Conservation (phyloP, 1,140 invertebrate genomes). For the Psilanteris sp. region DNA sequence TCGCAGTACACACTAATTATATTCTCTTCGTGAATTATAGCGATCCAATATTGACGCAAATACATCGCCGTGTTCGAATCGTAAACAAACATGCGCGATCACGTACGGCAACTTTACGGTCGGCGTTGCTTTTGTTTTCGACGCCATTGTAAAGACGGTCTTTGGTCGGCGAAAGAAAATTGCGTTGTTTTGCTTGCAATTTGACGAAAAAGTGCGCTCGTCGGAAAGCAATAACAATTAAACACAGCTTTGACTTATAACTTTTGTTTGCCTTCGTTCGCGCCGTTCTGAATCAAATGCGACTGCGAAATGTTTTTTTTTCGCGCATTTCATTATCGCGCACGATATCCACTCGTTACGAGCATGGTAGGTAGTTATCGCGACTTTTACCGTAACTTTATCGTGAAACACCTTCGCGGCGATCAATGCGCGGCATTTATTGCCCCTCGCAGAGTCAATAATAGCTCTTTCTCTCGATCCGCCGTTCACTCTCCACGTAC, state of each 20-base stretch:
- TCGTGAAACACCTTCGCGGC: constrained; percentile 55
- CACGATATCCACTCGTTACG: constrained; percentile 36
- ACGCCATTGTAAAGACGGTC: too few relatives aligned
- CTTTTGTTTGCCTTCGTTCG: constrained; percentile 3
- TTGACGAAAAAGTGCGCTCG: too few relatives aligned
- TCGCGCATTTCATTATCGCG: constrained; percentile 31
- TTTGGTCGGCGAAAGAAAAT: too few relatives aligned
- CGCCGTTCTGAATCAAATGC: constrained; percentile 35
- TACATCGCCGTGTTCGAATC: constrained; percentile 9
- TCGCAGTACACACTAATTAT: constrained; percentile 33
- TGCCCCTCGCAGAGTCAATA: constrained; percentile 54
- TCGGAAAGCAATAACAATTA: too few relatives aligned
- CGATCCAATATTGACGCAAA: constrained; percentile 28
- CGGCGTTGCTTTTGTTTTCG: too few relatives aligned
- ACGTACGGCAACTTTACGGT: background rate
- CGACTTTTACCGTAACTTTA: constrained; percentile 53
- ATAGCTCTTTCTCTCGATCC: constrained; percentile 34
- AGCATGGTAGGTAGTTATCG: constrained; percentile 45
- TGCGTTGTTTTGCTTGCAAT: too few relatives aligned
- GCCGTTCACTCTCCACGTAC: constrained; percentile 13
- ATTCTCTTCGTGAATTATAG: constrained; percentile 32
- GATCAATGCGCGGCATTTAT: constrained; percentile 61
- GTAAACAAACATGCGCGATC: constrained; percentile 36
- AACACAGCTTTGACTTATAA: too few relatives aligned
- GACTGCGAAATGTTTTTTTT: constrained; percentile 17